These are phyloP conservation scores for Nautilus pompilius DNA, from an alignment of 1,140 invertebrate genomes.

Conservation along the genomic window DNA sequence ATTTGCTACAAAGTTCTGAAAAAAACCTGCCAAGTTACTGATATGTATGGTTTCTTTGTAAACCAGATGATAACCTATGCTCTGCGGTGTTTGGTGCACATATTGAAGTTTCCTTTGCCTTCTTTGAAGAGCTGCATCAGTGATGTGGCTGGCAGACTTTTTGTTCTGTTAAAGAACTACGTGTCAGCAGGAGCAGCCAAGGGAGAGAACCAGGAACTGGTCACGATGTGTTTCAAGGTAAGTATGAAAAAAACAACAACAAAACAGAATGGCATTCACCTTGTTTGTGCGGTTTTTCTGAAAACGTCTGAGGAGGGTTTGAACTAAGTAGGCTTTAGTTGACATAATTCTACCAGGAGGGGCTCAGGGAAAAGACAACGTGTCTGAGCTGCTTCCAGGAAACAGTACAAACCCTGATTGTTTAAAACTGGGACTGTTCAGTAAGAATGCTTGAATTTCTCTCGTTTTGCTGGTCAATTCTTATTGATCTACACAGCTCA, in stretches of 20 bases:
- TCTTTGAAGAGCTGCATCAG: constrained; percentile 65
- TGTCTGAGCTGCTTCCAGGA: too few relatives aligned
- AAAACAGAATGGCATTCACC: too few relatives aligned
- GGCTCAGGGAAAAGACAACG: too few relatives aligned
- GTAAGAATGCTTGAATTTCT: too few relatives aligned
- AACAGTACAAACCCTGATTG: too few relatives aligned
- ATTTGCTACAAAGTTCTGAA: neutral
- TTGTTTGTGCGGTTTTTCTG: too few relatives aligned
- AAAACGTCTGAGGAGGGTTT: constrained; percentile 20
- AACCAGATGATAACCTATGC: constrained; percentile 48
- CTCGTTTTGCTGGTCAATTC: too few relatives aligned
- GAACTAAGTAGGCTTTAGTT: too few relatives aligned
- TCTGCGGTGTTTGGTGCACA: constrained; percentile 54
- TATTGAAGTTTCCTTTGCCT: constrained; percentile 73
- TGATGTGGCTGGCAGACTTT: constrained; percentile 71
- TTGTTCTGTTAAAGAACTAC: constrained; percentile 86
- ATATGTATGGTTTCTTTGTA: constrained; percentile 4
- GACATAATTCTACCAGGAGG: too few relatives aligned
- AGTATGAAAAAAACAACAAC: too few relatives aligned
- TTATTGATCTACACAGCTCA: too few relatives aligned
- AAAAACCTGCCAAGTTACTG: neutral
- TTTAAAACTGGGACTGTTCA: too few relatives aligned
- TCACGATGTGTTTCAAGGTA: constrained; percentile 85
- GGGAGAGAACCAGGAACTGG: constrained; percentile 85
- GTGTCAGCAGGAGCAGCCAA: constrained; percentile 74